These are phyloP conservation scores for Leptoclinus maculatus DNA, from an alignment of 2,797 vertebrate genomes.

Conservation along the genomic window DNA sequence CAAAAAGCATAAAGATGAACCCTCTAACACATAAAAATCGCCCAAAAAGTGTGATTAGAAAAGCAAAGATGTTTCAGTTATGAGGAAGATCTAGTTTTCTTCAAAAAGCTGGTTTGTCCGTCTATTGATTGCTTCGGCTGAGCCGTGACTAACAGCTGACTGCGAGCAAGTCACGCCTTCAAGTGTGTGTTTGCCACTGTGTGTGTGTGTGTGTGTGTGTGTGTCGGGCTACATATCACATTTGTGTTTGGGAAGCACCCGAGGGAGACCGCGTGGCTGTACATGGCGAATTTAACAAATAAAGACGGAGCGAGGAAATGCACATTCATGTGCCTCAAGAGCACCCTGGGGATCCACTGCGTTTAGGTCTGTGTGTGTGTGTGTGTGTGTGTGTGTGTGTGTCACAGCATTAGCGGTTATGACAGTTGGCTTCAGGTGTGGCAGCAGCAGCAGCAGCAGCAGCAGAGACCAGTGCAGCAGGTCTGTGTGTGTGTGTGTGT, in stretches of 20 bases:
- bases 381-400: conserved; percentile 11
- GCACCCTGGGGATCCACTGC: conserved; percentile 8
- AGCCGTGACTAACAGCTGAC: conserved; percentile 37
- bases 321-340: neutral
- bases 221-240: neutral
- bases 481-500: conserved; percentile 34
- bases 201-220: neutral
- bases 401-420: conserved; percentile 2
- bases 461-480: conserved; percentile 61
- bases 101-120: neutral
- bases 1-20: neutral
- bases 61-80: neutral
- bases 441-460: conserved; percentile 27
- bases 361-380: conserved; percentile 16
- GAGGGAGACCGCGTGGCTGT: neutral
- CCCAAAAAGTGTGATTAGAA: neutral
- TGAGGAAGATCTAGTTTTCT: neutral
- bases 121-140: neutral
- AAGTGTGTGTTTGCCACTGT: neutral
- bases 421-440: conserved; percentile 66
- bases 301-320: conserved; percentile 11
- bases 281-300: conserved; percentile 5
- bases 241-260: conserved; percentile 26
- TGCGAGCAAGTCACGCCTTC: conserved; percentile 13
- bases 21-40: neutral